A percentile compares a stretch with the other conserved stretches of the same genome.
Conservation (phyloP, 2,113 vertebrate genomes). For the Carassius gibelio region DNA sequence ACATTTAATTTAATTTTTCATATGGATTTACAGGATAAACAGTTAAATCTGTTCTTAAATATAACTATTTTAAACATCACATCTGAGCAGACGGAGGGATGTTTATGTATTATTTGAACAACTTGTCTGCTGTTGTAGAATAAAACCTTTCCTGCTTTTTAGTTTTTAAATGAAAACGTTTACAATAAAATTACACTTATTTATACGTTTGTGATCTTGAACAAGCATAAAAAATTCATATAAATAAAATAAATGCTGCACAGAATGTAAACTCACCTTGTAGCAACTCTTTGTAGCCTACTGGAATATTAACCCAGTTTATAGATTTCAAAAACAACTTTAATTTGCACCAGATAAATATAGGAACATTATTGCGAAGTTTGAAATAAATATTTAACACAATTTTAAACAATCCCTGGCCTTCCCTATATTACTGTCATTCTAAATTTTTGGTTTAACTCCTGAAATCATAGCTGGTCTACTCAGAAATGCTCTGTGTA, state of each 20-base stretch:
- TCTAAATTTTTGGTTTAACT: background rate
- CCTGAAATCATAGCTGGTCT: background rate
- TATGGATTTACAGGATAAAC: too few species aligned
- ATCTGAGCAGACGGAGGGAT: background rate
- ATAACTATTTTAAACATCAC: too few species aligned
- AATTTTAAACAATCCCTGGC: background rate
- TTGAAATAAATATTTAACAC: background rate
- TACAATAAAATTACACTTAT: background rate
- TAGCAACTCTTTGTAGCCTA: background rate
- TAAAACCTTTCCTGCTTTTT: background rate
- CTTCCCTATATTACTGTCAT: background rate
- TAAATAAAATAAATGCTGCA: background rate
- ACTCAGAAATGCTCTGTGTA: background rate
- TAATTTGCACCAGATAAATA: background rate
- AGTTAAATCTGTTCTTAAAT: too few species aligned
- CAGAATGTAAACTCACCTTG: background rate
- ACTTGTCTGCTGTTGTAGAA: background rate
- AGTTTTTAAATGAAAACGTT: background rate
- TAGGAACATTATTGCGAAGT: background rate
- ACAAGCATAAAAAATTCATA: background rate
- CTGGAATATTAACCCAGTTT: background rate
- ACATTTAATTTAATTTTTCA: too few species aligned
- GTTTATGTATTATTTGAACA: background rate
- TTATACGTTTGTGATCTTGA: background rate
- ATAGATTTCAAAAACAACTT: background rate